These are phyloP conservation scores for Petrocephalus zakoni DNA, from an alignment of 2,113 vertebrate species.

Conservation along the genomic window DNA sequence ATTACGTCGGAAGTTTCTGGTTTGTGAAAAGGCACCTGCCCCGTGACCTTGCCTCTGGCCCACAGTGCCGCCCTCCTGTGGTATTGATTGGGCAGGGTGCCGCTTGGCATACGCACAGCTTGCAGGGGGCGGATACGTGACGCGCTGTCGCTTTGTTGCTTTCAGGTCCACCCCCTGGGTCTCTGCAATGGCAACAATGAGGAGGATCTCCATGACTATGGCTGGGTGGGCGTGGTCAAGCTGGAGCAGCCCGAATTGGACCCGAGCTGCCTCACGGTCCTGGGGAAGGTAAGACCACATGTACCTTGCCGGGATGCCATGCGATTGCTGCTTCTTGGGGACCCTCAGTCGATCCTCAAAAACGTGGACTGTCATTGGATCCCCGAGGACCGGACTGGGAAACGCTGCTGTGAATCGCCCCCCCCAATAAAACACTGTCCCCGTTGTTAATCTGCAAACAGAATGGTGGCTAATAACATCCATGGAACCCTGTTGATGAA, in stretches of 20 bases:
- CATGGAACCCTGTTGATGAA: not conserved
- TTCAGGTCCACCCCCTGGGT: conserved; percentile 94
- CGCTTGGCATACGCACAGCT: not conserved
- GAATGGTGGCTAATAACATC: not conserved
- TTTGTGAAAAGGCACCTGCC: not conserved
- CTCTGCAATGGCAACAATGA: conserved; percentile 96
- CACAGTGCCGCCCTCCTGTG: not conserved
- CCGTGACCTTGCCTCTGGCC: not conserved
- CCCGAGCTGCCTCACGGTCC: conserved; percentile 89
- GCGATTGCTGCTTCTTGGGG: too few relatives aligned
- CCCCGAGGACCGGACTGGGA: too few relatives aligned
- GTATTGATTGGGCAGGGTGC: not conserved
- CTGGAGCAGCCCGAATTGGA: conserved; percentile 92
- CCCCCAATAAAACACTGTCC: not conserved
- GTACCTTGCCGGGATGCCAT: too few relatives aligned
- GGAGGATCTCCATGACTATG: conserved; percentile 92
- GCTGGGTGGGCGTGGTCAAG: conserved; percentile 98
- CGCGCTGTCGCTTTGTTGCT: conserved; percentile 23
- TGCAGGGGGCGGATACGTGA: not conserved
- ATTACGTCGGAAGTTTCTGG: not conserved
- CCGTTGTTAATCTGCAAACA: not conserved
- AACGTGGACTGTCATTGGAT: too few relatives aligned
- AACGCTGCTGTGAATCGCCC: too few relatives aligned
- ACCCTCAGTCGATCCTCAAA: too few relatives aligned
- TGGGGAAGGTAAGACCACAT: conserved; percentile 81